Evolutionary conservation across 2,113 vertebrate species (phyloP), one percentile per base, ranked within the genome.

Genomic region (Alces alces): DNA sequence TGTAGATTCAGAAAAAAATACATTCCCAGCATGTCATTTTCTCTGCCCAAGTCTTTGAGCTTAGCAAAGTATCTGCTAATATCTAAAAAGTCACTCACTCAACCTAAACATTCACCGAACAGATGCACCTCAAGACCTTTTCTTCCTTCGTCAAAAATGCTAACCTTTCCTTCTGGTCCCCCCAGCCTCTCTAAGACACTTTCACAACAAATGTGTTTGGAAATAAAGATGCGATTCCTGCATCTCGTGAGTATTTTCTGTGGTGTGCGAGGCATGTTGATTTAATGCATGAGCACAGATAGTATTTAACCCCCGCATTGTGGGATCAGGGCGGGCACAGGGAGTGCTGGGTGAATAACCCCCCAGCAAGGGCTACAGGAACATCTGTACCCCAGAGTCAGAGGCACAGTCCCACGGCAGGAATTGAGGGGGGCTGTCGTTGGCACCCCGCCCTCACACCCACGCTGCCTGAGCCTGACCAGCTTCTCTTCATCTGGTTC

Each of bases 371-470:
- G n/a, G 25, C 87, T 93, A 61, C 85, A 76, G 73, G 50, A 85
- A 39, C 85, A 93, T 96, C 96, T 97, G 96, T 89, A 89, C 86
- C 91, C 93, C 45, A 36, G 96, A 98, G 82, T 93, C 76, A 70
- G 47, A 89, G 47, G 83, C 70, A 47, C 47, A 25, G 36, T 16
- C 52, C 83, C 7, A 0, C 6, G 0, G 55, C 73, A 60, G 83
- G 86, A 84, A 47, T 54, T 12, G 36, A 89, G 57, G 61, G 60
- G 33, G 33, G 27, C 25, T 1, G 1, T 45, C 0, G 0, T 25
- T 0, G 6, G 54, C 45, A 23, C 27, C 61, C 19, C 47, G 15
- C 21, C 3, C 6, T 43, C 21, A 76, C 36, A 43, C 70, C 70
- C 36, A n/a, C 45, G 2, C 52, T 3, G 17, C 30, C 33, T 47